A percentile compares a stretch with the other conserved stretches of the same genome.
Conservation (phyloP, 2,113 vertebrate species). For the Nesoenas mayeri region DNA sequence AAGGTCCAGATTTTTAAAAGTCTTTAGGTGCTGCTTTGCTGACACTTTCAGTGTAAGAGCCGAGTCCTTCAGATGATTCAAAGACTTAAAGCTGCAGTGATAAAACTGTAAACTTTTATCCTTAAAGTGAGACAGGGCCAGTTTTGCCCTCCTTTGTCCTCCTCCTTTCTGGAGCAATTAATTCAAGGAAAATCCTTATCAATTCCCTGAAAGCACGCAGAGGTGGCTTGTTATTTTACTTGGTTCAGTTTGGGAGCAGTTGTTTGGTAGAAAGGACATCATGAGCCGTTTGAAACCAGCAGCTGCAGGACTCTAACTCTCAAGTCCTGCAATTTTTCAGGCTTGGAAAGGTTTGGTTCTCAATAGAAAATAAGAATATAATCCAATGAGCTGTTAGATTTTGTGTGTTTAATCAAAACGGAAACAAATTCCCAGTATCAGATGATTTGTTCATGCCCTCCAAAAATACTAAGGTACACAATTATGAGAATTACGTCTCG, state of each 20-base stretch:
- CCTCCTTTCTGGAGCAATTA: background rate
- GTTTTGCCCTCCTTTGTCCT: no score
- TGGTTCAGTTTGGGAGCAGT: fast-evolving
- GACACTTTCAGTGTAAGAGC: background rate
- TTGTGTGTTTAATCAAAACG: background rate
- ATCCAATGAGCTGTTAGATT: background rate
- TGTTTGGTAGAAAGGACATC: background rate
- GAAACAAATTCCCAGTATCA: background rate
- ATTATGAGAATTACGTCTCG: background rate
- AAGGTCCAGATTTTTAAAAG: background rate
- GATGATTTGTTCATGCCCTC: background rate
- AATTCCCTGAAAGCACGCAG: background rate
- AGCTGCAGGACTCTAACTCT: background rate
- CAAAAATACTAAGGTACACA: background rate
- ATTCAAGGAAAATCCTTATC: background rate
- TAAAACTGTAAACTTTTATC: background rate
- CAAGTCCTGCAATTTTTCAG: background rate
- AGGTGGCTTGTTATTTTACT: background rate
- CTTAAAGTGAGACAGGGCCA: background rate
- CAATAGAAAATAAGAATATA: background rate
- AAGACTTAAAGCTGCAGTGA: background rate
- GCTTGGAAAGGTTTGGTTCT: background rate
- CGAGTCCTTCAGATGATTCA: background rate
- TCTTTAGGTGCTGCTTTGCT: background rate
- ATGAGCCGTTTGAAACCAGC: background rate